Base-by-base conservation (phyloP, 1,140 invertebrate genomes). In the Leptinotarsa texana region DNA sequence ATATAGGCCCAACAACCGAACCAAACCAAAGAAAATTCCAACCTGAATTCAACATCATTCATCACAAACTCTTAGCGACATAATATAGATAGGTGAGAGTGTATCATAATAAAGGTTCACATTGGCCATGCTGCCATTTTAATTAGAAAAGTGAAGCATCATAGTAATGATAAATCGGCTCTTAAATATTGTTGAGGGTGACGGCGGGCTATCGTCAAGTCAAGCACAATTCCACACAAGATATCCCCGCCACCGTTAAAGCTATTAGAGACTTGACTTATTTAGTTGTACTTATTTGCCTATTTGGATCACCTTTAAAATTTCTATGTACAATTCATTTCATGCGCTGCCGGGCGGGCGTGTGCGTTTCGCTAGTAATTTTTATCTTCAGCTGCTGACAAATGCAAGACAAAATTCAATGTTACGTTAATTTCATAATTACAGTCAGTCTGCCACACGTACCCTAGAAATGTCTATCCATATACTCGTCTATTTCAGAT, bases 281-380 rank as follows among this genome's bases (percentile, higher is more conserved):
- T 57, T 24, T 57, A 82, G 81, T 82, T 82, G 80, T 83, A 81
- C 80, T 83, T 82, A 80, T 79, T 79, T 79, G 71, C 76, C 77
- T 82, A 83, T 74, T 83, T 79, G 80, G 80, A 80, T 82, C 79
- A 82, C 78, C 77, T 70, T 77, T 75, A 80, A 80, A 78, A 77
- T 77, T 80, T 80, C 78, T 82, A 83, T 83, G 62, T 82, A 83
- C 81, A 82, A 75, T 81, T 81, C 78, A 79, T 80, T 78, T 77
- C 81, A 76, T 82, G 78, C 80, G 77, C 78, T 78, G 75, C 73
- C 75, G 63, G 73, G 72, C 74, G 78, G 77, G 73, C 57, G 77
- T 81, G 80, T 81, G 81, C 79, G 81, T 81, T 80, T 80, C 74
- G 66, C 70, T 75, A 72, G n/a, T 72, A 70, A 49, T 57, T 69